Evolutionary conservation across 2,888 invertebrate species (phyloP), one percentile per base, ranked within the genome.

Genomic region (Amblyjoppa fuscipennis): DNA sequence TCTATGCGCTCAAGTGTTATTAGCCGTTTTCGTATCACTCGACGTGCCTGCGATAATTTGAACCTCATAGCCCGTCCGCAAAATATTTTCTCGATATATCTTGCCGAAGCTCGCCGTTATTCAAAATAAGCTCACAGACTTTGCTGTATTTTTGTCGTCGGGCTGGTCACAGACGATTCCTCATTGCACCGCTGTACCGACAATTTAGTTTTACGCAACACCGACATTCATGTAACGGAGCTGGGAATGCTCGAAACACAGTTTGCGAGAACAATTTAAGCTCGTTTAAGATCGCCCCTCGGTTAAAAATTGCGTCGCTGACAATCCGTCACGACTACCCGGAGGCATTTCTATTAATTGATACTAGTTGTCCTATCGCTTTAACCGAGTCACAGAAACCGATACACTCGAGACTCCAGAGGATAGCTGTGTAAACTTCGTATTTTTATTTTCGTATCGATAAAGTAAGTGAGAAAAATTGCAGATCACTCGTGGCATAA

Each of bases 241-340:
- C 76, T 53, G 66, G 53, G 31, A 64, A 73, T 16, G 71, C 51
- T 81, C 41, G 59, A 11, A 31, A 28, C 68, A 25, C 20, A 51
- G 5, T 53, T 34, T 13, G 31, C 69, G 25, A 73, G 81, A 74
- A 73, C 70, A 81, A 84, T 81, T 84, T 74, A 74, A 78, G 81
- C 74, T 84, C 77, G 70, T 81, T 84, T 81, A 78, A 69, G 51
- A 56, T n/a, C 31, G 25, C 53, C 74, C 25, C 69, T 64, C 56
- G 74, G 49, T 45, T 53, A 20, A 69, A 64, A 84, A 84, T 74
- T 53, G 76, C 71, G 68, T 68, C 59, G 73, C 81, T 81, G 74
- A 51, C 20, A 5, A n/a, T 56, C 80, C 45, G 53, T 20, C 69
- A 51, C 6, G 66, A 61, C 61, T 61, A 16, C 9, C 20, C 34